phyloP scores from a whole-genome alignment of 30 jellyfish, hydroid and myxozoan species.

The Clytia hemisphaerica region DNA sequence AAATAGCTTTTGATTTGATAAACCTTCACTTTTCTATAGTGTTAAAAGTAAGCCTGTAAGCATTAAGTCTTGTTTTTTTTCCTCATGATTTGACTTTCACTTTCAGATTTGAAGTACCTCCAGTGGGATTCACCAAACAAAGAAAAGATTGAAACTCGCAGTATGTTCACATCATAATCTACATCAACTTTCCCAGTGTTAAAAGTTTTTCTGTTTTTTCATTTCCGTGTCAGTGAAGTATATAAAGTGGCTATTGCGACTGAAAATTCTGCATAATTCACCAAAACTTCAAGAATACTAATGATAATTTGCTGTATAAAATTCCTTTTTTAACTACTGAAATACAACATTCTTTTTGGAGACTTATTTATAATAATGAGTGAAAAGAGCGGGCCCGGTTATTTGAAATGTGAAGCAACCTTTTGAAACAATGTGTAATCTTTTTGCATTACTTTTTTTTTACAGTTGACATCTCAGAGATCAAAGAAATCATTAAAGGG shows the following conservation, averaged over 20 bases:
- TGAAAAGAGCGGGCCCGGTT: too few relatives aligned
- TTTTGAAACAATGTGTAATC: too few relatives aligned
- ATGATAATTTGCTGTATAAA: not conserved
- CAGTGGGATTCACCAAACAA: slow-evolving; percentile 98
- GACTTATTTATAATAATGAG: not conserved
- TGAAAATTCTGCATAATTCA: too few relatives aligned
- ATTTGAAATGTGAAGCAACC: not conserved
- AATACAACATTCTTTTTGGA: not conserved
- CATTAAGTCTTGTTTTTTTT: not conserved
- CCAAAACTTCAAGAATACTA: too few relatives aligned
- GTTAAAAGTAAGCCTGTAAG: too few relatives aligned
- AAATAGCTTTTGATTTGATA: too few relatives aligned
- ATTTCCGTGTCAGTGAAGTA: too few relatives aligned
- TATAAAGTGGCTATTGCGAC: too few relatives aligned
- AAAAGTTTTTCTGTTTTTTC: not conserved
- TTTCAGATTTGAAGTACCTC: slow-evolving; percentile 54
- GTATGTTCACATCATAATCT: slow-evolving; percentile 17
- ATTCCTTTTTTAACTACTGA: not conserved
- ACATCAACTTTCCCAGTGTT: not conserved
- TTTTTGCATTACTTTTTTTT: too few relatives aligned
- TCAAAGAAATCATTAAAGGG: slow-evolving; percentile 62
- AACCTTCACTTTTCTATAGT: too few relatives aligned
- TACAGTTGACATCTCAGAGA: slow-evolving; percentile 57
- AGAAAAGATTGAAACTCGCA: slow-evolving; percentile 82
- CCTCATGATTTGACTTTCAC: not conserved